These are phyloP conservation scores for Nezara viridula DNA, from an alignment of 2,888 invertebrate species.

Conservation along the genomic window DNA sequence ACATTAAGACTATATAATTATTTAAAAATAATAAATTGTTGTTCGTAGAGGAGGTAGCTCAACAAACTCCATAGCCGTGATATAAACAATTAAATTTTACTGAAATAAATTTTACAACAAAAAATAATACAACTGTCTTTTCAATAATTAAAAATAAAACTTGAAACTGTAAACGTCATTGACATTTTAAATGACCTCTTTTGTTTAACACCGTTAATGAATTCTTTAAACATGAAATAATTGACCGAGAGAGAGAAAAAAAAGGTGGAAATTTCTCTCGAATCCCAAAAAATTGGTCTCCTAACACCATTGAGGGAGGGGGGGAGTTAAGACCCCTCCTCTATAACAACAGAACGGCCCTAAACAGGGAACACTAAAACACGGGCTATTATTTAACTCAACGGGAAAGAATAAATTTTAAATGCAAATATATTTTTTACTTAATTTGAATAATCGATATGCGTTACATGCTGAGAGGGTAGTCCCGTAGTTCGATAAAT, in stretches of 20 bases:
- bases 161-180: neutral
- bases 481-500: neutral
- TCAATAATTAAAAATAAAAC: neutral
- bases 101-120: no score
- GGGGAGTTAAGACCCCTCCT: neutral
- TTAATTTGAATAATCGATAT: conserved; percentile 19
- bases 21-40: no score
- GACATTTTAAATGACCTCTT: neutral
- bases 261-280: neutral
- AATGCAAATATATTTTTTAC: conserved; percentile 26
- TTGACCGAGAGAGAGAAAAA: neutral
- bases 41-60: no score
- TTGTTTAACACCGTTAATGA: neutral
- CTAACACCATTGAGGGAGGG: neutral
- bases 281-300: neutral
- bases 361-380: neutral
- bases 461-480: neutral
- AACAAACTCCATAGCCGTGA: no score
- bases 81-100: no score
- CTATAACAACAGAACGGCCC: neutral
- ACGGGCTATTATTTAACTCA: conserved; percentile 8
- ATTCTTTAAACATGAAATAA: neutral
- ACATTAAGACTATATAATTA: no score
- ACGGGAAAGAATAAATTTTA: conserved; percentile 32
- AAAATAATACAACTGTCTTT: no score